phyloP scores from a whole-genome alignment of 2,888 invertebrate genomes.

The Creontiades dilutus region DNA sequence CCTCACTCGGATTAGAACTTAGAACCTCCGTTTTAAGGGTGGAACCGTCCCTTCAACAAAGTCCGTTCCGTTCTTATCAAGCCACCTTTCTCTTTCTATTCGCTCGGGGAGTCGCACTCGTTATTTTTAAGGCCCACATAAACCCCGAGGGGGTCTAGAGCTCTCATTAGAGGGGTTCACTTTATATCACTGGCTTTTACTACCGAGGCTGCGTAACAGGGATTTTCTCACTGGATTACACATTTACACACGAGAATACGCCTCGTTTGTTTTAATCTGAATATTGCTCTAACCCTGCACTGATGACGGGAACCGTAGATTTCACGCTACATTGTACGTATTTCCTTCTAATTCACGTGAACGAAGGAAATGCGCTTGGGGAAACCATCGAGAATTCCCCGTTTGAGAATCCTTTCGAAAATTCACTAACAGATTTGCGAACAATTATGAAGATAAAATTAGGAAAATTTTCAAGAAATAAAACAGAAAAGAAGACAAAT shows the following conservation, averaged over 20 bases:
- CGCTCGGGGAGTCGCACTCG: not conserved
- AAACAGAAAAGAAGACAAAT: no score
- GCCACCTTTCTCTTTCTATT: not conserved
- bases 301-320: slow-evolving; percentile 48
- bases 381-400: no score
- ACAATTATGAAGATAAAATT: no score
- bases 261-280: slow-evolving; percentile 61
- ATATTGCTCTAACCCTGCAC: slow-evolving; percentile 43
- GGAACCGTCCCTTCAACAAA: not conserved
- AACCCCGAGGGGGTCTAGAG: slow-evolving; percentile 2
- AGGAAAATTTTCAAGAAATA: no score
- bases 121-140: slow-evolving; percentile 17
- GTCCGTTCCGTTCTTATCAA: not conserved
- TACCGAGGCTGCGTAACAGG: not conserved
- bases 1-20: not conserved
- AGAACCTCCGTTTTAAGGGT: not conserved
- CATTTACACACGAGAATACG: slow-evolving; percentile 25
- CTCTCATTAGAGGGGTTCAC: slow-evolving; percentile 27
- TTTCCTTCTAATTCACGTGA: not conserved
- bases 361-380: not conserved
- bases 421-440: no score
- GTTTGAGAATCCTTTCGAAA: no score
- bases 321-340: slow-evolving; percentile 26
- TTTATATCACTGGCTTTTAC: slow-evolving; percentile 39
- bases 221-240: slow-evolving; percentile 34